These are phyloP conservation scores for Chromobotia macracanthus DNA, from an alignment of 2,797 vertebrate genomes.

Conservation along the genomic window DNA sequence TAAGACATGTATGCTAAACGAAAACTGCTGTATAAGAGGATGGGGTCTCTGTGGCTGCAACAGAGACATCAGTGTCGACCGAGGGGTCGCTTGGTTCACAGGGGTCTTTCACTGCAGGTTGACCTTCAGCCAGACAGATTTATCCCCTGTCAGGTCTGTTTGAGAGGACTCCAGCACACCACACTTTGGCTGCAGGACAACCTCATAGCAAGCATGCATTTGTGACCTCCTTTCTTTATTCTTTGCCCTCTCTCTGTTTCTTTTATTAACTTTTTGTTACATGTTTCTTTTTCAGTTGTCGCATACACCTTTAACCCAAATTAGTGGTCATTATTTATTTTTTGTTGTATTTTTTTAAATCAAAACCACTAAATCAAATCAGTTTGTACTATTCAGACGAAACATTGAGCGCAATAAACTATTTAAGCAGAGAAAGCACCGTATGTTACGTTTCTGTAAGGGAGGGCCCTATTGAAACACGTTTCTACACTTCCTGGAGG, in stretches of 20 bases:
- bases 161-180: conserved; percentile 46
- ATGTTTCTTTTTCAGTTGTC: too few species aligned
- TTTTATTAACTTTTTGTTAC: too few species aligned
- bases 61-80: conserved; percentile 77
- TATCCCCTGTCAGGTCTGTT: conserved; percentile 71
- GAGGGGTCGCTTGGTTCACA: conserved; percentile 69
- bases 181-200: conserved; percentile 62
- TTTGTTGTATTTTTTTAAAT: too few species aligned
- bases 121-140: conserved; percentile 81
- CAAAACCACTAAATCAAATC: too few species aligned
- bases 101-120: conserved; percentile 77
- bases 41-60: conserved; percentile 65
- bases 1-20: background rate
- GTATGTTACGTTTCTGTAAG: too few species aligned
- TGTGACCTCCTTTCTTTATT: conserved; percentile 66
- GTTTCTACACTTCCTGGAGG: too few species aligned
- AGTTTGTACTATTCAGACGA: too few species aligned
- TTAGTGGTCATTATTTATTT: too few species aligned
- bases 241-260: conserved; percentile 44
- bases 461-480: too few species aligned
- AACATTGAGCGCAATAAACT: too few species aligned
- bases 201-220: conserved; percentile 67
- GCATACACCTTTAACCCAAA: too few species aligned
- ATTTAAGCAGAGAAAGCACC: too few species aligned
- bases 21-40: background rate